Percentiles rank a stretch among this genome's conserved stretches.
phyloP scores from a whole-genome alignment of 2,888 invertebrate species.

The Ligdia adustata region DNA sequence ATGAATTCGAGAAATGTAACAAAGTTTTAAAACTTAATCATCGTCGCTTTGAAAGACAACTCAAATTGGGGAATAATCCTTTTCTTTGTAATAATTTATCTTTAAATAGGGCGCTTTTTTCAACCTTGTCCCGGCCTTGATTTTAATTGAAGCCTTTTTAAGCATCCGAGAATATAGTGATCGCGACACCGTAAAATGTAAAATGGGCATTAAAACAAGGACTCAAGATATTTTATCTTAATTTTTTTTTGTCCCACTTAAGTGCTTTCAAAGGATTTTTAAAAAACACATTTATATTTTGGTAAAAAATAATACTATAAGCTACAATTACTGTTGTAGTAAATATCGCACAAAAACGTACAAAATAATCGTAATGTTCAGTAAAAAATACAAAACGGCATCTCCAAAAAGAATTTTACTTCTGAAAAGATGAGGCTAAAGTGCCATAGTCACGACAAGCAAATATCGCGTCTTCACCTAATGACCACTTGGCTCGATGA shows the following conservation, averaged over 20 bases:
- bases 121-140: conserved; percentile 41
- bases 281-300: conserved; percentile 12
- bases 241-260: conserved; percentile 21
- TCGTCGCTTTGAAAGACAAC: conserved; percentile 52
- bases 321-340: too few relatives aligned
- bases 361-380: too few relatives aligned
- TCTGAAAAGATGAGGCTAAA: background rate
- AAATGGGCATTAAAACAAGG: conserved; percentile 18
- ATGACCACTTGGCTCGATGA: conserved; percentile 58
- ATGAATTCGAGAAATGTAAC: conserved; percentile 52
- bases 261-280: conserved; percentile 23
- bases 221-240: conserved; percentile 13
- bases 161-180: conserved; percentile 21
- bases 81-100: conserved; percentile 55
- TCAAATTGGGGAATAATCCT: conserved; percentile 56
- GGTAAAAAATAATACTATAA: conserved; percentile 8
- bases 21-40: conserved; percentile 55
- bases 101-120: conserved; percentile 46
- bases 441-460: conserved; percentile 21
- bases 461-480: conserved; percentile 52
- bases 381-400: too few relatives aligned
- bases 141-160: conserved; percentile 46
- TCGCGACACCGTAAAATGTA: conserved; percentile 26
- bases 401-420: too few relatives aligned
- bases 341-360: too few relatives aligned